These are phyloP conservation scores for Venustaconcha ellipsiformis DNA, from an alignment of 1,140 invertebrate species.

Conservation along the genomic window DNA sequence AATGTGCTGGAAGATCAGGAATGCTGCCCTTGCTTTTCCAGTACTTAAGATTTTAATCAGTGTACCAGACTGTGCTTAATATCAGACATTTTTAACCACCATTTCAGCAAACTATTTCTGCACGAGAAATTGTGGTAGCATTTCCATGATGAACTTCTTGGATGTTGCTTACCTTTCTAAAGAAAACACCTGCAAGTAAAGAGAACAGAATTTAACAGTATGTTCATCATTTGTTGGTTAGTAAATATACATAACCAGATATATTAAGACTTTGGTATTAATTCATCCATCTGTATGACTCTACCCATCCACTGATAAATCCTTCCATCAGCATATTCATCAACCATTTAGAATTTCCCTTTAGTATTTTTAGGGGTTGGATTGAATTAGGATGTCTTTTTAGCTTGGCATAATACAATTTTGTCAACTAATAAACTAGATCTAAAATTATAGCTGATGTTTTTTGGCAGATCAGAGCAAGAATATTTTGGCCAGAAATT, in stretches of 20 bases:
- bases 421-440: too few relatives aligned
- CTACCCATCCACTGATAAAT: neutral
- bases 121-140: neutral
- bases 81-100: neutral
- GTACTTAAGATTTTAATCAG: too few relatives aligned
- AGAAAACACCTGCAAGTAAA: constrained; percentile 64
- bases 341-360: too few relatives aligned
- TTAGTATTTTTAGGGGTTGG: too few relatives aligned
- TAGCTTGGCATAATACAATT: too few relatives aligned
- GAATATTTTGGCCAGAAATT: too few relatives aligned
- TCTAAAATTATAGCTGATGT: too few relatives aligned
- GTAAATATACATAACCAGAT: neutral
- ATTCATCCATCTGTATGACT: neutral
- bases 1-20: too few relatives aligned
- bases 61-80: neutral
- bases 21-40: too few relatives aligned
- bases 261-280: neutral
- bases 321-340: too few relatives aligned
- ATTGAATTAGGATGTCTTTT: too few relatives aligned
- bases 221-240: neutral
- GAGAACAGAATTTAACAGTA: constrained; percentile 11
- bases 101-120: neutral
- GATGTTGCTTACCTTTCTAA: constrained; percentile 61
- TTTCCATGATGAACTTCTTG: neutral
- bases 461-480: too few relatives aligned